Base-by-base conservation (phyloP, 2,797 vertebrate species). In the Bradypodion pumilum region DNA sequence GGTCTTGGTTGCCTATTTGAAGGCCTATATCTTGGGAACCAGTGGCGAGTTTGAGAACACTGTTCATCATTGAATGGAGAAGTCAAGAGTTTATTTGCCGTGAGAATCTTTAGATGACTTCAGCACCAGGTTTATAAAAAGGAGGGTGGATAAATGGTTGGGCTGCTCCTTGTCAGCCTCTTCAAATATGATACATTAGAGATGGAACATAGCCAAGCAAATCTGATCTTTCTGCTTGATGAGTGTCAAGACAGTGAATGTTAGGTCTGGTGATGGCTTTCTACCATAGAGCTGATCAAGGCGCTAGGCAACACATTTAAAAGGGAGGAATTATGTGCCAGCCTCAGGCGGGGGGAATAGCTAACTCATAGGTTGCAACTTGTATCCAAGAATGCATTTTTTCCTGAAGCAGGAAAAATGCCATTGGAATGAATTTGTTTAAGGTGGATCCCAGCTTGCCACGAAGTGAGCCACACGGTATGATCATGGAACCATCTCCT, bases 161-260 rank as follows among this genome's bases (percentile, higher is more conserved):
- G 27, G 74, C 32, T 78, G 19, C 52, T 56, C 63, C 46, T 29
- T 0, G 62, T 15, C 65, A 74, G 72, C 80, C 90, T 70, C 65
- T 90, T 86, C 68, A 89, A 84, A 73, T 35, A 86, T 68, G 29
- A 59, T 16, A 56, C 40, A 59, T 87, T 87, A 65, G 78, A 77
- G n/a, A n/a, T n/a, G n/a, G n/a, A n/a, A n/a, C n/a, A n/a, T n/a
- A n/a, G n/a, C n/a, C n/a, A n/a, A n/a, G n/a, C n/a, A n/a, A n/a
- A n/a, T n/a, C n/a, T n/a, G 86, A 23, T n/a, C 35, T 46, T 16
- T 75, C 44, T 29, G 19, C 29, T 75, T 40, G 5, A 75, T 37
- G 8, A 35, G 19, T 37, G 42, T 25, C 56, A 44, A 4, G 40
- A 78, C 27, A n/a, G n/a, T n/a, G n/a, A n/a, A 69, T 59, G 8